phyloP scores from a whole-genome alignment of 2,113 vertebrate species.

The Telmatochromis sp. region DNA sequence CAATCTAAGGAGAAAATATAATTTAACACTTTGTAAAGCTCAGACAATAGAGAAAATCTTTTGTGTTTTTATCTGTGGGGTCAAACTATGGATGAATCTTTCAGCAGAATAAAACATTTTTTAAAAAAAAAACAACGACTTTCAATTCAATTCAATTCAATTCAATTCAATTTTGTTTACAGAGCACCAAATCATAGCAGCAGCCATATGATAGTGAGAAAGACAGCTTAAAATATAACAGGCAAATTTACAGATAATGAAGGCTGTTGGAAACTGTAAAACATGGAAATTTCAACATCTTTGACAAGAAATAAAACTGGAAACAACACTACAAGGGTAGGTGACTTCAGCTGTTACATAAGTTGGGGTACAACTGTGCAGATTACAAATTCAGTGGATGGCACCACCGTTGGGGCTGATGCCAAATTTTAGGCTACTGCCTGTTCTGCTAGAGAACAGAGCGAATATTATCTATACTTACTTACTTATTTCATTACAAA shows the following conservation, averaged over 20 bases:
- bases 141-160: not conserved
- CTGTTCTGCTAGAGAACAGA: not conserved
- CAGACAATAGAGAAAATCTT: not conserved
- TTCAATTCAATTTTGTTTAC: not conserved
- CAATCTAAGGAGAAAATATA: not conserved
- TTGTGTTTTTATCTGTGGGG: not conserved
- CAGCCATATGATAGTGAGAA: not conserved
- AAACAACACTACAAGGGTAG: not conserved
- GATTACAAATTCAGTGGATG: not conserved
- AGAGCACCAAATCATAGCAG: not conserved
- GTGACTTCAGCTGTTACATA: not conserved
- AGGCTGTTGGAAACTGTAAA: not conserved
- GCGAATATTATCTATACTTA: not conserved
- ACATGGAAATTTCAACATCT: not conserved
- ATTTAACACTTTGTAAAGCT: not conserved
- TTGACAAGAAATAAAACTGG: not conserved
- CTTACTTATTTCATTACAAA: not conserved
- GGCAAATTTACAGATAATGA: not conserved
- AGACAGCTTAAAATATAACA: not conserved
- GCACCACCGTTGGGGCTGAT: not conserved
- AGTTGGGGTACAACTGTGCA: not conserved
- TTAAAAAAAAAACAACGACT: rapidly evolving
- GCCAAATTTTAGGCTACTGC: not conserved
- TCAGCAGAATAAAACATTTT: not conserved
- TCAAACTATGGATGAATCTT: not conserved